phyloP scores from a whole-genome alignment of 2,888 invertebrate genomes.

The Phengaris arion region DNA sequence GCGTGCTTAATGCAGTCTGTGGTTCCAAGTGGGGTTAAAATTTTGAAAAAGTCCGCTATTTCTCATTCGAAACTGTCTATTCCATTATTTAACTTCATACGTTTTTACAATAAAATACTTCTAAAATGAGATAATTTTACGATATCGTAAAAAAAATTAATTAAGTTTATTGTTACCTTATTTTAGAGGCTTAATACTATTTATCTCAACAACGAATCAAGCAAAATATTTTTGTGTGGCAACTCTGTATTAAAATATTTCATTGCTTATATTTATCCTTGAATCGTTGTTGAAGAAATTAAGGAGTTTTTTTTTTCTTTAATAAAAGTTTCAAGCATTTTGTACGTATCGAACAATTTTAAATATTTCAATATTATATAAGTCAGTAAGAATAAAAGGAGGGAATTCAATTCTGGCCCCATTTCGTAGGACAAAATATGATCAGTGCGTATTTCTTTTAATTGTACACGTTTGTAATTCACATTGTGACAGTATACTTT shows the following conservation, averaged over 20 bases:
- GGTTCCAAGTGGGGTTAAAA: slow-evolving; percentile 67
- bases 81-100: slow-evolving; percentile 32
- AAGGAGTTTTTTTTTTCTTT: background rate
- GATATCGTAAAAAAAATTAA: background rate
- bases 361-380: background rate
- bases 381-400: background rate
- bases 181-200: background rate
- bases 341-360: background rate
- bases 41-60: slow-evolving; percentile 44
- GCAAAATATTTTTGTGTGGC: background rate
- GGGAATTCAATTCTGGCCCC: background rate
- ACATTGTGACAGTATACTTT: background rate
- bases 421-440: background rate
- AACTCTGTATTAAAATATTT: background rate
- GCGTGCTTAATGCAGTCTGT: slow-evolving; percentile 74
- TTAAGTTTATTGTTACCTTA: background rate
- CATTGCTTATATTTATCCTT: background rate
- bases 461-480: background rate
- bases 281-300: background rate
- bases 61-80: slow-evolving; percentile 25
- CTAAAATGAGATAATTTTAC: background rate
- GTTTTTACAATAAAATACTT: slow-evolving; percentile 24
- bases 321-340: background rate
- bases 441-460: background rate
- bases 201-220: background rate